Evolutionary conservation across 2,888 invertebrate species (phyloP), one percentile per base, ranked within the genome.

Genomic region (Hirtodrosophila trivittata): DNA sequence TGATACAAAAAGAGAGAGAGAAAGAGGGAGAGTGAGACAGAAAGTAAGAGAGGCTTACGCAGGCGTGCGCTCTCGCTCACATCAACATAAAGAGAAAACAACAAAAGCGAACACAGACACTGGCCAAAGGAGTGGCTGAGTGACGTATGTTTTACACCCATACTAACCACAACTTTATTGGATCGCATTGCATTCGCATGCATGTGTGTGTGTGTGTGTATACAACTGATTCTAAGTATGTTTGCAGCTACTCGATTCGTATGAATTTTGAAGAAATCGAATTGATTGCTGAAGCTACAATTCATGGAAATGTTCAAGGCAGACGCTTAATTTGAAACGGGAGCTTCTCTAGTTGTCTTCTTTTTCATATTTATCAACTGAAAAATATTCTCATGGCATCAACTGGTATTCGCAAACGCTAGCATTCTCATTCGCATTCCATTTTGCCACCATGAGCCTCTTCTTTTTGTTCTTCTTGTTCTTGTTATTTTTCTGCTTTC

Each of bases 41-140:
- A 49, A 33, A 52, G 47, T 21, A 2, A 62, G 60, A 68, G 73
- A 60, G 60, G 67, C 46, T 59, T 59, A 60, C 73, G 59, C 73
- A 69, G 46, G 32, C 59, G 43, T 68, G 58, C 65, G 45, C 70
- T 70, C 57, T 47, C 58, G 14, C 35, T 50, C 28, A 39, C 59
- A 52, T 45, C 39, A 55, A 18, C 28, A 16, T 26, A 52, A 54
- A 64, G 56, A 45, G 42, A 56, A 56, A 56, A 42, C 55, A 72
- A 70, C 51, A 45, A 41, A 35, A 7, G 18, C 21, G 21, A 25
- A 38, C 10, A 25, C 32, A 30, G 5, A 33, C 63, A 45, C 6
- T 62, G 51, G 14, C 66, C 60, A 57, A 68, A 70, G 69, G 69
- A 70, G 69, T 72, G 69, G 69, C 69, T 66, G 46, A 58, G 33